These are phyloP conservation scores for Stenotaenia linearis DNA, from an alignment of 2,888 invertebrate genomes.

Conservation along the genomic window DNA sequence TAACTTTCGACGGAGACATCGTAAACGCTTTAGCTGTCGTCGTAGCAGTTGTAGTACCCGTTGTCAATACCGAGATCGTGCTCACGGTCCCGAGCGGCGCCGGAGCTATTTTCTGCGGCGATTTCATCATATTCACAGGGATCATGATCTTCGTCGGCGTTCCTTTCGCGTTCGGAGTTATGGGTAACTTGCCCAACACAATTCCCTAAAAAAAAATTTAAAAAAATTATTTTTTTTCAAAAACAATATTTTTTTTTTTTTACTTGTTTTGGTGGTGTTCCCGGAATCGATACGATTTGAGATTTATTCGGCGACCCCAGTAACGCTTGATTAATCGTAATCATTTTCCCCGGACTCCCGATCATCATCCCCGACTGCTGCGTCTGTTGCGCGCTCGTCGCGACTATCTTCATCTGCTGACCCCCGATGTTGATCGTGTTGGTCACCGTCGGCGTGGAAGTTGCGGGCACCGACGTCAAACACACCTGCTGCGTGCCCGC, in stretches of 20 bases:
- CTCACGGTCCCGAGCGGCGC: conserved; percentile 50
- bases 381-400: conserved; percentile 33
- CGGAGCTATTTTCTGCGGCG: conserved; percentile 65
- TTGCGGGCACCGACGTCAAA: conserved; percentile 34
- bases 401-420: conserved; percentile 35
- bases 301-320: conserved; percentile 42
- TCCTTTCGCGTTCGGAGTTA: conserved; percentile 44
- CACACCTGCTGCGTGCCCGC: conserved; percentile 41
- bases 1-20: conserved; percentile 46
- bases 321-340: conserved; percentile 57
- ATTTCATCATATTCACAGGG: conserved; percentile 57
- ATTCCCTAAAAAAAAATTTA: conserved; percentile 31
- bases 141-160: conserved; percentile 47
- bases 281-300: conserved; percentile 41
- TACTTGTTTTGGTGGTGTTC: conserved; percentile 41
- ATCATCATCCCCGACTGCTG: conserved; percentile 35
- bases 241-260: too few relatives aligned
- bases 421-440: conserved; percentile 32
- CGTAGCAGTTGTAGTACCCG: conserved; percentile 40
- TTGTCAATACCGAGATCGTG: conserved; percentile 37
- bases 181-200: conserved; percentile 43
- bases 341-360: conserved; percentile 54
- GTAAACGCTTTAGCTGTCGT: conserved; percentile 37
- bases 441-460: conserved; percentile 32
- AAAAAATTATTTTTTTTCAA: background rate